A percentile compares a stretch with the other conserved stretches of the same genome.
phyloP scores from a whole-genome alignment of 2,113 vertebrate genomes.

The Carlito syrichta region DNA sequence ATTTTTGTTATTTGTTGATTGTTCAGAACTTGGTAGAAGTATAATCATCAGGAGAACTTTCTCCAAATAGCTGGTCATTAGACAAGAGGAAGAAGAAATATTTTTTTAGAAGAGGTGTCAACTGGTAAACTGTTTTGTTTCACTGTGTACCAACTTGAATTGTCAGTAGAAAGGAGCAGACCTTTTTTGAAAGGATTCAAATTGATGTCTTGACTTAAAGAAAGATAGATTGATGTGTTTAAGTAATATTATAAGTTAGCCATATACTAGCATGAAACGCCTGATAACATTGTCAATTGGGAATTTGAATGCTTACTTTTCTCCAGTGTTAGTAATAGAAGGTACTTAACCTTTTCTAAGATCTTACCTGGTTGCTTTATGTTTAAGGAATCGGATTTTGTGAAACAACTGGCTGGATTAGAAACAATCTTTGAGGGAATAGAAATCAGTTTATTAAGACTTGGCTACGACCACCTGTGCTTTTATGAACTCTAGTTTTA shows the following conservation, averaged over 20 bases:
- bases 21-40: neutral
- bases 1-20: slow-evolving; percentile 3
- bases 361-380: neutral
- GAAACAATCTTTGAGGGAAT: neutral
- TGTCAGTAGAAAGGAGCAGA: neutral
- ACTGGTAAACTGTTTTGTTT: neutral
- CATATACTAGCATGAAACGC: neutral
- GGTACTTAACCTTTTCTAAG: neutral
- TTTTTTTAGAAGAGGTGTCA: neutral
- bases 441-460: neutral
- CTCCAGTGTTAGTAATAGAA: neutral
- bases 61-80: neutral
- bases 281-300: neutral
- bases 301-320: neutral
- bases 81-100: neutral
- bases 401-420: neutral
- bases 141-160: neutral
- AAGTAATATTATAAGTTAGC: neutral
- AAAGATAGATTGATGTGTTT: neutral
- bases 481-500: slow-evolving; percentile 14
- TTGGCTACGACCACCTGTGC: neutral
- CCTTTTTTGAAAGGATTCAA: neutral
- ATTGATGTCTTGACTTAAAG: neutral
- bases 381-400: neutral
- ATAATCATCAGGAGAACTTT: neutral